Percentiles rank a stretch among this genome's conserved stretches.
Conservation (phyloP, 2,797 vertebrate species). For the Gorsachius magnificus region DNA sequence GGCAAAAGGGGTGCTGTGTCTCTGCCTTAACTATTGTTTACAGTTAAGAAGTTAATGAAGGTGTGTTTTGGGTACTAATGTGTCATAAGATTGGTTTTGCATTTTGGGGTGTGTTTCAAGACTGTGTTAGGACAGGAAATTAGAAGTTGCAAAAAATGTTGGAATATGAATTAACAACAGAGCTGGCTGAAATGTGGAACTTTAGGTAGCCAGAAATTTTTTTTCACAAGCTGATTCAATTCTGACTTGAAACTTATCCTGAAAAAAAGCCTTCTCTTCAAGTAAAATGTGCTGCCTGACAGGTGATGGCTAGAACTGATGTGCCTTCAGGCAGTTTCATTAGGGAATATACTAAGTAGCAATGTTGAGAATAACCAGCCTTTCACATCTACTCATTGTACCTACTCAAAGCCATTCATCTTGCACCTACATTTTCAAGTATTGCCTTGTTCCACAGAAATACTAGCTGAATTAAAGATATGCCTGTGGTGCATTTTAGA, state of each 20-base stretch:
- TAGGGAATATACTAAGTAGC: background rate
- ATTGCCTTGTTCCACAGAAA: background rate
- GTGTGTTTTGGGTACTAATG: background rate
- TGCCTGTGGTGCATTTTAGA: background rate
- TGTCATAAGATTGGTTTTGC: background rate
- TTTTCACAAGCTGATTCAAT: background rate
- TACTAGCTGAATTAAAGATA: background rate
- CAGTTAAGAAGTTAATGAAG: background rate
- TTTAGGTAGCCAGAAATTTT: background rate
- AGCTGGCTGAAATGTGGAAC: background rate
- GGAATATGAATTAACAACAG: background rate
- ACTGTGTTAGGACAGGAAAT: background rate
- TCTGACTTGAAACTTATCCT: background rate
- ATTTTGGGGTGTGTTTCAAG: background rate
- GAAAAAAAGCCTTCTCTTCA: background rate
- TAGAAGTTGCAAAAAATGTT: background rate
- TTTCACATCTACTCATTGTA: background rate
- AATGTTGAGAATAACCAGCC: background rate
- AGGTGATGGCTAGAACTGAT: background rate
- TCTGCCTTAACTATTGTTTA: background rate
- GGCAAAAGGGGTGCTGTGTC: background rate
- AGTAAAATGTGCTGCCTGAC: background rate
- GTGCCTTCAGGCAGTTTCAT: background rate
- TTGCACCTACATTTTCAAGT: background rate
- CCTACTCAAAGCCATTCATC: background rate